Conservation (phyloP, 2,113 vertebrate genomes). For the Corydoras sp. region DNA sequence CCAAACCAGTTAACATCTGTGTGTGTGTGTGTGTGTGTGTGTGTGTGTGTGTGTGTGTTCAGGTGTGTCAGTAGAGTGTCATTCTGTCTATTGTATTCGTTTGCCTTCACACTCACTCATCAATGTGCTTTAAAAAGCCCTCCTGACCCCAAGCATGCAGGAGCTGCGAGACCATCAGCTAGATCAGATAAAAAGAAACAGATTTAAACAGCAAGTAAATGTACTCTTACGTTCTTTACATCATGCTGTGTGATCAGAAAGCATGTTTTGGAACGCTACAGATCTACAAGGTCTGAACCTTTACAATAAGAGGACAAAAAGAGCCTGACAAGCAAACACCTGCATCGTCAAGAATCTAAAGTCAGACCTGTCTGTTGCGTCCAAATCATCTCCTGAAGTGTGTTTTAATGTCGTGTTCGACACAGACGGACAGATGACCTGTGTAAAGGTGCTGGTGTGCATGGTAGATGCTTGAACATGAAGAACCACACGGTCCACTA, state of each 20-base stretch:
- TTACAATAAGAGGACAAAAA: no score
- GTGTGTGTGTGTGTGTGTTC: neutral
- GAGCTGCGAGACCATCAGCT: constrained; percentile 82
- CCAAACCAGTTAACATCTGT: neutral
- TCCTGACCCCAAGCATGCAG: constrained; percentile 83
- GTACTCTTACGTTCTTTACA: neutral
- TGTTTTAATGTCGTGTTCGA: neutral
- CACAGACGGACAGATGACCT: constrained; percentile 61
- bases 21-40: neutral
- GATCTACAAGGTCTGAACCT: no score
- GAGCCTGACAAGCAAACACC: no score
- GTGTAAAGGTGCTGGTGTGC: constrained; percentile 86
- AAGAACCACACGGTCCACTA: constrained; percentile 79
- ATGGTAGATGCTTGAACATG: constrained; percentile 86
- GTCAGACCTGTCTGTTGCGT: no score
- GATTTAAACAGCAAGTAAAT: neutral
- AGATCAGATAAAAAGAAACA: neutral
- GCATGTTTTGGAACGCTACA: no score
- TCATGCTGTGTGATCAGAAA: neutral
- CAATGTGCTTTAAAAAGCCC: constrained; percentile 80
- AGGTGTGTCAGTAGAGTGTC: neutral
- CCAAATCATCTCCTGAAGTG: no score
- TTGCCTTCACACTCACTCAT: constrained; percentile 63
- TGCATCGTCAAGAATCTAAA: neutral
- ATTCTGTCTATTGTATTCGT: neutral